Evolutionary conservation across 2,888 invertebrate genomes (phyloP), one percentile per base, ranked within the genome.

Genomic region (Leptura quadrifasciata): DNA sequence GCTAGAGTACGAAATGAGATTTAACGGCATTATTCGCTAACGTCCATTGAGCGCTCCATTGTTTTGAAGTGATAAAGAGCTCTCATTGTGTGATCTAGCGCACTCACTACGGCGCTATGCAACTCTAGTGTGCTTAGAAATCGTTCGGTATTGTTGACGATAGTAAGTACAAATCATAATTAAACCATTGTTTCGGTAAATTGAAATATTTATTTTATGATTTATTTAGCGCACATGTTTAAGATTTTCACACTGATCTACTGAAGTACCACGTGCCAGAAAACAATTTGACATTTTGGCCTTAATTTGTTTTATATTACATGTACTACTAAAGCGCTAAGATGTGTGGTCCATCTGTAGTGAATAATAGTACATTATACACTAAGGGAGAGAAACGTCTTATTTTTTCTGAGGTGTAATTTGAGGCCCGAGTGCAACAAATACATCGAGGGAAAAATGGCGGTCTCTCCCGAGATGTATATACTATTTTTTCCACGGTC

Each of bases 21-120:
- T 58, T 47, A 69, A 21, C 69, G 27, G 31, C 58, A 69, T 69
- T 69, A 69, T 69, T 20, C 69, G 39, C 57, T 21, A 69, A 39
- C 27, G 35, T 55, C 55, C 55, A 55, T 68, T 35, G 55, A 68
- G 55, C 17, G 10, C 8, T 20, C 58, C 9, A 69, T 69, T 69
- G 69, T 69, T 69, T 39, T 15, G 20, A n/a, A 27, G 69, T 21
- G 69, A 58, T 58, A 58, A 69, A 69, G 69, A 58, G 58, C 69
- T 47, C 58, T 69, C 58, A 55, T 68, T 54, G 65, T 52, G 12
- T 47, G 55, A 68, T 68, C 27, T 68, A 35, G 69, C 39, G 12
- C 55, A 68, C 68, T 58, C 58, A 39, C 58, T 17, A 20, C 27
- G 52, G 68, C 54, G 39, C 21, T 69, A 69, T 58, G 69, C 35